These are phyloP conservation scores for Hystrix cristata DNA, from an alignment of 2,113 vertebrate species.

Conservation along the genomic window DNA sequence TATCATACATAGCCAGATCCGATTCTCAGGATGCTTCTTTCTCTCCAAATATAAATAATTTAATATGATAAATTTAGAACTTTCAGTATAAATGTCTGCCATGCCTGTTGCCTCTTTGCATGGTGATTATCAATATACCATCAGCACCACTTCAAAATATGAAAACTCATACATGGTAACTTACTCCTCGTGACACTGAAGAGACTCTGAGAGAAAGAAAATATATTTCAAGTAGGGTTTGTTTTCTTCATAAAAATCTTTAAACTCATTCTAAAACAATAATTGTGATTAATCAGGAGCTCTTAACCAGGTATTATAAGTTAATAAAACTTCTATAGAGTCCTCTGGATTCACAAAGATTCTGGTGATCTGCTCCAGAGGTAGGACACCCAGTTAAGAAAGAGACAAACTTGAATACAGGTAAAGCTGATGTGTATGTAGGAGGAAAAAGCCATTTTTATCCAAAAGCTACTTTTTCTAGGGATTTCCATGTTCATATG, in stretches of 20 bases:
- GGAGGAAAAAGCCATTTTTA: slow-evolving; percentile 37
- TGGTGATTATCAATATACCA: neutral
- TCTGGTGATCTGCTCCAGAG: slow-evolving; percentile 23
- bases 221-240: neutral
- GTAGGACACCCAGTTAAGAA: neutral
- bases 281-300: slow-evolving; percentile 55
- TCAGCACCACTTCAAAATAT: neutral
- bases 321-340: slow-evolving; percentile 52
- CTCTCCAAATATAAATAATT: slow-evolving; percentile 42
- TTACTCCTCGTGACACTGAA: neutral
- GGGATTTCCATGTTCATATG: neutral
- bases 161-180: neutral
- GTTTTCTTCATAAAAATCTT: slow-evolving; percentile 1
- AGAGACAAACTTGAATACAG: neutral
- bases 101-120: neutral
- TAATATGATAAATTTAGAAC: slow-evolving; percentile 33
- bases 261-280: slow-evolving; percentile 62
- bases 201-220: slow-evolving; percentile 53
- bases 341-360: neutral
- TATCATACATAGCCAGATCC: slow-evolving; percentile 16
- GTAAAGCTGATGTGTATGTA: neutral
- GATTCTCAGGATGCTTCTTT: neutral
- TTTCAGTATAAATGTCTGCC: slow-evolving; percentile 27
- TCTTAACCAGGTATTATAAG: slow-evolving; percentile 41
- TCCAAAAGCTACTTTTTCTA: neutral